A percentile compares a stretch with the other conserved stretches of the same genome.
Conservation (phyloP, 2,113 vertebrate species). For the Megaceryle maxima region DNA sequence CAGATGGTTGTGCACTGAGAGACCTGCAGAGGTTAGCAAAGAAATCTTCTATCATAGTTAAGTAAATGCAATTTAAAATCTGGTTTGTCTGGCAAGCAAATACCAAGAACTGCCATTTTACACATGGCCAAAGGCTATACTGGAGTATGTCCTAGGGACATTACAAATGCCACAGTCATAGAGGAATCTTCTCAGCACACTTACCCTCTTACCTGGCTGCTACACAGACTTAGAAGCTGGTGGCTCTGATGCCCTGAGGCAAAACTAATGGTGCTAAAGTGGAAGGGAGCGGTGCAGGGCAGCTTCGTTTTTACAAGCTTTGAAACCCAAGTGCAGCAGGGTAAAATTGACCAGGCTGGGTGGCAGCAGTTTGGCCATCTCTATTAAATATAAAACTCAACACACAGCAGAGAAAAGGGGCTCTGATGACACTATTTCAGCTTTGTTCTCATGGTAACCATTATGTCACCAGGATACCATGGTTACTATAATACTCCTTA, state of each 20-base stretch:
- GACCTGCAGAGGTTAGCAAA: neutral
- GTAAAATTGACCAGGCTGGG: neutral
- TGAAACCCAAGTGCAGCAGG: neutral
- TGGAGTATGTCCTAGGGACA: neutral
- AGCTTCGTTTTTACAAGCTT: neutral
- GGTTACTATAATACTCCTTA: conserved; percentile 68
- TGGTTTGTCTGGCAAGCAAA: neutral
- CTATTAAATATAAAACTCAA: conserved; percentile 43
- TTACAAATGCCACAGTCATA: neutral
- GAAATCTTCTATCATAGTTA: neutral
- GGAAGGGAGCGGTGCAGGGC: neutral
- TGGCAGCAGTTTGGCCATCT: conserved; percentile 26
- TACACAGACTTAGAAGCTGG: neutral
- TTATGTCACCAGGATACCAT: conserved; percentile 72
- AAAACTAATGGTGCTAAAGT: neutral
- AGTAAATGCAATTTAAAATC: neutral
- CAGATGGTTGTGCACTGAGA: neutral
- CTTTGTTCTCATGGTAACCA: conserved; percentile 74
- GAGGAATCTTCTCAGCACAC: neutral
- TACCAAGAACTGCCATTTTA: neutral
- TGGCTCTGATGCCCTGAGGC: neutral
- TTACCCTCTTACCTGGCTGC: neutral
- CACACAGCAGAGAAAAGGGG: conserved; percentile 30
- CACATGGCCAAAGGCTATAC: neutral
- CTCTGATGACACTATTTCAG: conserved; percentile 65